Evolutionary conservation across 2,113 vertebrate species (phyloP), one percentile per base, ranked within the genome.

Genomic region (Equus przewalskii): DNA sequence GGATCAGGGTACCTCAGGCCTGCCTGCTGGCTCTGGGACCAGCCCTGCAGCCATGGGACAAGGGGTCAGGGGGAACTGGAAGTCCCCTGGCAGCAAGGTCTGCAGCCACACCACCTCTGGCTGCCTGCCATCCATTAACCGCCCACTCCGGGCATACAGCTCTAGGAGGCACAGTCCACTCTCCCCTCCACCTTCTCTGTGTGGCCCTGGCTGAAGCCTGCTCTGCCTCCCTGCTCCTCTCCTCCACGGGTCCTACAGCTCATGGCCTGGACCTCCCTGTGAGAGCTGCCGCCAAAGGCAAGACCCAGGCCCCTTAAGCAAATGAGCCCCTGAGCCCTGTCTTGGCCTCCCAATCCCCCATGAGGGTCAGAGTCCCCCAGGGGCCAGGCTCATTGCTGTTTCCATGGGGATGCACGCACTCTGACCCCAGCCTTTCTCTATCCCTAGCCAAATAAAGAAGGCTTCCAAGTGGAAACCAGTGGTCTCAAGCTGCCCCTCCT

Each of bases 381-480:
- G 62, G 97, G 96, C 97, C 96, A 97, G 93, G 90, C 97, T 94
- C 94, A 87, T 88, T 93, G 96, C 97, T 91, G 97, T 98, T 98
- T 97, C 98, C 97, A 98, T 98, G 97, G 98, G 85, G 95, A 98
- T 93, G 28, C 22, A 7, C 97, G 97, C 96, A 93, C 97, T 97
- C 97, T 98, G 97, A 98, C 97, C 98, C 87, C 89, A 94, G 98
- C 80, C 95, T 97, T 97, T 97, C 96, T 98, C 95, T 85, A 95
- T 84, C 75, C 83, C 73, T 65, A 80, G 95, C 75, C 92, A 87
- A 76, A 98, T 97, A 98, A 98, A 98, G 92, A 97, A 65, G 78
- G 97, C 94, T 97, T 97, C 97, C 96, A 97, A 97, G 97, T 97
- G 97, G 97, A 97, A 98, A 96, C 64, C 22, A 3, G 78, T 33